A percentile compares a stretch with the other conserved stretches of the same genome.
Evolutionary conservation across 2,113 vertebrate species (phyloP).

Genomic region (Zosterops lateralis): DNA sequence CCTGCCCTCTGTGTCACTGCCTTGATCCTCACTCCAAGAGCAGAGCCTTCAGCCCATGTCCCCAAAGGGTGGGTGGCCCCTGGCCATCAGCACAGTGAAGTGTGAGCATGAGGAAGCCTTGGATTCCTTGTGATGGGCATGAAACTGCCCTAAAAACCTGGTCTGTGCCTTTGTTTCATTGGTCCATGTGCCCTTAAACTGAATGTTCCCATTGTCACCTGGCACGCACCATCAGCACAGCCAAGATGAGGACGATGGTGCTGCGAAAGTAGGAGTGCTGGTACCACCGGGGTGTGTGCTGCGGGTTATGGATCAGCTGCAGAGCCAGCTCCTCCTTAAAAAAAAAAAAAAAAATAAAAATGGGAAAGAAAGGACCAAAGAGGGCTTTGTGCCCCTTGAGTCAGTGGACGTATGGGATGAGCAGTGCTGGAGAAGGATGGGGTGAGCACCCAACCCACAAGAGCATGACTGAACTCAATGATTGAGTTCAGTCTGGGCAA

Average conservation of each 20-base stretch:
- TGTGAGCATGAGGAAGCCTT: neutral
- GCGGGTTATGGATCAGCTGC: slow-evolving; percentile 75
- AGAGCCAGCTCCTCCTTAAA: slow-evolving; percentile 87
- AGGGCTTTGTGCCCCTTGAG: neutral
- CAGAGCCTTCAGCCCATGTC: neutral
- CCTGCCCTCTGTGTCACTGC: neutral
- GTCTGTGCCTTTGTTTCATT: neutral
- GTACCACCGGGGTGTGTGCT: slow-evolving; percentile 55
- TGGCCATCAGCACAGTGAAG: neutral
- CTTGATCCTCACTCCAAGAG: neutral
- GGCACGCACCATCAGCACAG: slow-evolving; percentile 80
- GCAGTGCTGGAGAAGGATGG: neutral
- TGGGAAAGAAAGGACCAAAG: neutral
- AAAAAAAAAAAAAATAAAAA: neutral
- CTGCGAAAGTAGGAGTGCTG: slow-evolving; percentile 82
- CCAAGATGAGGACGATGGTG: slow-evolving; percentile 75
- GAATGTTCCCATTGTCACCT: accelerated
- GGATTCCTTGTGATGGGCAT: neutral
- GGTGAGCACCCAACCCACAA: neutral
- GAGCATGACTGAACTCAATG: neutral
- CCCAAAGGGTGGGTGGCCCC: accelerated
- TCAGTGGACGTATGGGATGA: neutral
- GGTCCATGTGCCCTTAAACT: neutral
- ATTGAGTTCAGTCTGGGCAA: neutral
- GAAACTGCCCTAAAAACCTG: neutral